phyloP scores from a whole-genome alignment of 2,888 invertebrate genomes.

The Notocelia uddmanniana region DNA sequence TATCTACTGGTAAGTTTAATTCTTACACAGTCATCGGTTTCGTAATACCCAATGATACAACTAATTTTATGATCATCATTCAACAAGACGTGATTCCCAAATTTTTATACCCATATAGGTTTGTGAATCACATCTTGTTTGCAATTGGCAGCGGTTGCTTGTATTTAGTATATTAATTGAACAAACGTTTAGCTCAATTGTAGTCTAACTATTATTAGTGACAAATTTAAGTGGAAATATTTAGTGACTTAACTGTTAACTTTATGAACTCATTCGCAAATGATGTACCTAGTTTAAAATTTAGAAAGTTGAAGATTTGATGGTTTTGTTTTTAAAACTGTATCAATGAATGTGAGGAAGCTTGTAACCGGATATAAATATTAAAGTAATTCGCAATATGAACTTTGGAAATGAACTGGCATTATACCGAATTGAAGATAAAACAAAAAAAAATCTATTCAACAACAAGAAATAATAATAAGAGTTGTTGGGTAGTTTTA shows the following conservation, averaged over 20 bases:
- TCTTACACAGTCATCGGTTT: not conserved
- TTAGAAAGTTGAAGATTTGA: too few species aligned
- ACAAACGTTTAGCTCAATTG: not conserved
- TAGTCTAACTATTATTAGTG: not conserved
- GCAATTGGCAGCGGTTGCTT: not conserved
- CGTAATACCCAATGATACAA: not conserved
- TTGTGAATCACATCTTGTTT: slow-evolving; percentile 11
- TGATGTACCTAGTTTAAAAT: not conserved
- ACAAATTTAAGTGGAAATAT: not conserved
- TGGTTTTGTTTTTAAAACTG: too few species aligned
- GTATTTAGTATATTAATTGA: slow-evolving; percentile 12
- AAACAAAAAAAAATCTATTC: too few species aligned
- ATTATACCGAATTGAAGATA: too few species aligned
- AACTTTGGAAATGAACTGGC: too few species aligned
- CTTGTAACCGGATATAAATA: not conserved
- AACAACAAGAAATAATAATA: too few species aligned
- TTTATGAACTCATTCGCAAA: slow-evolving; percentile 1
- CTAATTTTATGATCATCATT: too few species aligned
- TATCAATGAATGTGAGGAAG: not conserved
- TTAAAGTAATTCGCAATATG: not conserved
- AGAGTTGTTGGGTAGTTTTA: slow-evolving; percentile 3
- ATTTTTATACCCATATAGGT: slow-evolving; percentile 5
- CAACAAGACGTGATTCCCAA: too few species aligned
- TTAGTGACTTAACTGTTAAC: not conserved
- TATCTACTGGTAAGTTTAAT: too few species aligned